Conservation (phyloP, 2,797 vertebrate genomes). For the Lerista edwardsae region DNA sequence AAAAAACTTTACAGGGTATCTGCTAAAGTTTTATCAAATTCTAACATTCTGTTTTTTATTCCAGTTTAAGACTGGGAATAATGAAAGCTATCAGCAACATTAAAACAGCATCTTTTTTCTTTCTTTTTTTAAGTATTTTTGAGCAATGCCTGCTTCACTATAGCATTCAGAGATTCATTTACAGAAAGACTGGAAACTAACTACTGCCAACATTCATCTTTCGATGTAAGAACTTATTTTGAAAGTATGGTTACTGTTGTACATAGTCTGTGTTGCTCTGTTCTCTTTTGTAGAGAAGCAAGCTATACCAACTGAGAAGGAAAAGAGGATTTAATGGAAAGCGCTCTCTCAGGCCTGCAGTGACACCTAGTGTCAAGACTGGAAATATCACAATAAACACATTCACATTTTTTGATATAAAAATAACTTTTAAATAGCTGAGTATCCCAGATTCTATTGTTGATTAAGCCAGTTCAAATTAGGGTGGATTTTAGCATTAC, state of each 20-base stretch:
- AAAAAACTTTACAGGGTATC: rapidly evolving
- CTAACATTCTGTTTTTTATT: not conserved
- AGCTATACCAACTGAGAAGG: not conserved
- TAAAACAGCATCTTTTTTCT: not conserved
- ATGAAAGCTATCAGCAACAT: not conserved
- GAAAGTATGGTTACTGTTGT: not conserved
- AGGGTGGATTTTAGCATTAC: not conserved
- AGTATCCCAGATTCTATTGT: not conserved
- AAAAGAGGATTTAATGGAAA: not conserved
- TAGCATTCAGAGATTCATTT: not conserved
- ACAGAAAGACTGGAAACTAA: not conserved
- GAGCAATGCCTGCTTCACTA: not conserved
- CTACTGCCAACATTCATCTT: not conserved
- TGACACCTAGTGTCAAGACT: slow-evolving; percentile 84
- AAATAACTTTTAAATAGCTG: not conserved
- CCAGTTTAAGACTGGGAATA: not conserved
- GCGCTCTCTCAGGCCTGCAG: slow-evolving; percentile 81
- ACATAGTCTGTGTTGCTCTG: not conserved
- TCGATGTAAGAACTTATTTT: not conserved
- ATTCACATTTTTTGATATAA: not conserved
- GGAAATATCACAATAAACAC: not conserved
- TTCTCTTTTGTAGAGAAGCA: not conserved
- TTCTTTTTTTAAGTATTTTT: not conserved
- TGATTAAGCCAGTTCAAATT: not conserved
- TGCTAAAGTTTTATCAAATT: not conserved